Evolutionary conservation across 1,140 invertebrate genomes (phyloP), one percentile per base, ranked within the genome.

Genomic region (Acromyrmex heyeri): DNA sequence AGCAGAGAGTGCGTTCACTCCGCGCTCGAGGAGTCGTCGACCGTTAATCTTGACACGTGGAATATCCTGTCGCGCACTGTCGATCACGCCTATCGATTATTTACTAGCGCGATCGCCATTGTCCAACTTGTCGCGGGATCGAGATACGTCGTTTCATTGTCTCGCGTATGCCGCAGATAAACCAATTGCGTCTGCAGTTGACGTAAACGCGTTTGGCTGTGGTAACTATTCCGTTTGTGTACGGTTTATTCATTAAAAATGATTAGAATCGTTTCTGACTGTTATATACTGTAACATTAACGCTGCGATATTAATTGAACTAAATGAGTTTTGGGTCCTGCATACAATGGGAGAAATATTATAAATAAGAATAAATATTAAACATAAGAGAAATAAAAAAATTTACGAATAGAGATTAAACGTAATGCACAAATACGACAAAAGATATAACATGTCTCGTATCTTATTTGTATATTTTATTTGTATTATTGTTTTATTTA

Each of bases 1-100:
- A 85, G 44, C 73, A 24, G 18, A n/a, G 76, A 90, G 91, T 90
- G 87, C 88, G 91, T 88, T 90, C 90, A 86, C 87, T 86, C 69
- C 73, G 50, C 18, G 62, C 64, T 64, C 65, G 59, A 72, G 67
- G 70, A 90, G 88, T 90, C 89, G 81, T 82, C 86, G 89, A 86
- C 88, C 89, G 81, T 72, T 83, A 79, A 76, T 48, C 30, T 44
- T 50, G 50, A 57, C 67, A 48, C 72, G 57, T 14, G 30, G 21
- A 76, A 69, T 64, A 87, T 83, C 16, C 65, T 38, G 48, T 72
- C 30, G 34, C 30, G 76, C 44, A 34, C 24, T 85, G 61, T 81
- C 38, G 61, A 86, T 86, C 85, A 38, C 44, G 27, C 48, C 27
- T 70, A 70, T 70, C 64, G 61, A 70, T 81, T 79, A 83, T 83